Evolutionary conservation across 2,113 vertebrate species (phyloP), one percentile per base, ranked within the genome.

Genomic region (Platysternon megacephalum): DNA sequence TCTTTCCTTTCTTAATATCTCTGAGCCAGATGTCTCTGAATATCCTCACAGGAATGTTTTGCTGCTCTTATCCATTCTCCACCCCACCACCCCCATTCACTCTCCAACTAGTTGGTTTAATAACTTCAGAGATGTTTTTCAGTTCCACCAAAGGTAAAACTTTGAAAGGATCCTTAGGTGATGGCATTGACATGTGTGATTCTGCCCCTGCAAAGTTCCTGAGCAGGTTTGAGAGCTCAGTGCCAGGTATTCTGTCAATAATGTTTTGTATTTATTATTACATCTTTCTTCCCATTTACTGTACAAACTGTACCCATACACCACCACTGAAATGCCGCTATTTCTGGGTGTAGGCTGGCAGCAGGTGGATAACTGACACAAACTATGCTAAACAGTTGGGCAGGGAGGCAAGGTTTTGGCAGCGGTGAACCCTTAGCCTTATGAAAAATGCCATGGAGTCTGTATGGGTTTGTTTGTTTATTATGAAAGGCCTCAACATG

Each of bases 1-100:
- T 99, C 96, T 91, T 98, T 98, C 98, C 98, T 98, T 98, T 98
- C 98, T 98, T 98, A 99, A 98, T 98, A 98, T 98, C 98, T 98
- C 98, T 78, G 96, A 98, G 98, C 97, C 96, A 96, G 97, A 94
- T 97, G 97, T 98, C 98, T 97, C 95, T 97, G 90, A 97, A 96
- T 98, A 97, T 98, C 96, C 97, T 94, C 96, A 97, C 74, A 98
- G 98, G 98, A 98, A 98, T 98, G 98, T 97, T 97, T 95, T 94
- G 98, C 97, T 97, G 97, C 98, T 98, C 98, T 98, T 98, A 98
- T 97, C 97, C 90, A 91, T 98, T 98, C 93, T 96, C 85, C 85
- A 92, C 80, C 49, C 74, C 51, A n/a, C 79, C n/a, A 53, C 21
- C 6, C 79, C 88, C 68, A 13, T 13, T 68, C 65, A 21, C 82